Evolutionary conservation across 2,113 vertebrate genomes (phyloP), one percentile per base, ranked within the genome.

Genomic region (Gopherus flavomarginatus): DNA sequence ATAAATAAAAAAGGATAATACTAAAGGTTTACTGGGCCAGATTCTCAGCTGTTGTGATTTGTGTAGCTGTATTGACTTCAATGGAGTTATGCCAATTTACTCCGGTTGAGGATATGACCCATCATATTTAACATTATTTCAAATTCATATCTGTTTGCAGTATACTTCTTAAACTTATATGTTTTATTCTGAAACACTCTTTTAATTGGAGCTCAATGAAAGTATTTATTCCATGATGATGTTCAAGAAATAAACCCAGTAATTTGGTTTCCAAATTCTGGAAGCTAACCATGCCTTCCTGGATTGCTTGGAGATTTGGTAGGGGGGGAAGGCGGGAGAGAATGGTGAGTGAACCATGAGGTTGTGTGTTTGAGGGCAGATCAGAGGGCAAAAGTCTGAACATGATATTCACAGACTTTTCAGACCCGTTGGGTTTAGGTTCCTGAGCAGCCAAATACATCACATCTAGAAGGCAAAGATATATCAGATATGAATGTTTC

Each of bases 401-500:
- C 10, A n/a, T 26, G 82, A 1, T 77, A 44, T 77, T 14, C 11
- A 77, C 75, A 77, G 7, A 13, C 42, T 77, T 26, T 26, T 77
- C 38, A 77, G 21, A 38, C 65, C 38, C 2, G 8, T 16, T 69
- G 75, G 13, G 24, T 6, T 44, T 77, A 77, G 22, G 4, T 1
- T 81, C 12, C 91, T 78, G 2, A 94, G 47, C 4, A 88, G 6
- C 83, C 9, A 81, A 29, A 86, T 1, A 11, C 6, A 57, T 35
- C 0, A 29, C 1, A 26, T 31, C 7, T 13, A 78, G 88, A 93
- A 16, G 29, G 5, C 5, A 56, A 77, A 35, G 8, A 90, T 65
- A 69, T 54, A 7, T 27, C 13, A 84, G 52, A 31, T 6, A 38
- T 0, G 0, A 1, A 0, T 2, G 0, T 29, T 44, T 92, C 90